Evolutionary conservation across 2,888 invertebrate genomes (phyloP), one percentile per base, ranked within the genome.

Genomic region (Drosophila crucigera): DNA sequence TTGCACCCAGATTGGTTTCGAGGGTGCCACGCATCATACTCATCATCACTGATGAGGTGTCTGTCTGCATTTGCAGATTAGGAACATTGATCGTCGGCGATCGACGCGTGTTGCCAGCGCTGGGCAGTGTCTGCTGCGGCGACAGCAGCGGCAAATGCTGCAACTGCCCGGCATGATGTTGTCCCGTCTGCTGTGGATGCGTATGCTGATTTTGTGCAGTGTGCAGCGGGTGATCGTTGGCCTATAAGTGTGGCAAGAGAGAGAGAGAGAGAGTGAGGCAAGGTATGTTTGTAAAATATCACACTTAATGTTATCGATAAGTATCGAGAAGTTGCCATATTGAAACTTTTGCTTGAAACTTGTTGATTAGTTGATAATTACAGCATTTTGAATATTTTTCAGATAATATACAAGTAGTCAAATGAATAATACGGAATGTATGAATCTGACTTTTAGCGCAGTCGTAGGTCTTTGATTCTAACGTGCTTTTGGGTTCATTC

Each of bases 11-110:
- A 6, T 68, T 35, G 0, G 91, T 60, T n/a, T 84, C 83, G 39
- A 78, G 16, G 3, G 86, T 74, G 70, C 93, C 94, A 60, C 95
- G 94, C 94, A 95, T 95, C 56, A 95, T 95, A 83, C 94, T 95
- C 94, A 95, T 95, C 33, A 83, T 78, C 9, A 94, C 93, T 19
- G 84, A 67, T 0, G 84, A 68, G 2, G 84, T 75, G 56, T 73
- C 79, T 1, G 79, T 16, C 28, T 81, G 79, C 55, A 94, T 81
- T 93, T 81, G 84, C 59, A 91, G 47, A 7, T 55, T 79, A 6
- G 90, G 89, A 19, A 84, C 82, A 41, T 74, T 78, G 19, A 85
- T 67, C 1, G 83, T 77, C 7, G 91, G 80, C 6, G 80, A 82
- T 1, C 82, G 62, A 11, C 94, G 84, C 91, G 94, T 68, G 55